Evolutionary conservation across 2,113 vertebrate genomes (phyloP).

Genomic region (Bungarus multicinctus): DNA sequence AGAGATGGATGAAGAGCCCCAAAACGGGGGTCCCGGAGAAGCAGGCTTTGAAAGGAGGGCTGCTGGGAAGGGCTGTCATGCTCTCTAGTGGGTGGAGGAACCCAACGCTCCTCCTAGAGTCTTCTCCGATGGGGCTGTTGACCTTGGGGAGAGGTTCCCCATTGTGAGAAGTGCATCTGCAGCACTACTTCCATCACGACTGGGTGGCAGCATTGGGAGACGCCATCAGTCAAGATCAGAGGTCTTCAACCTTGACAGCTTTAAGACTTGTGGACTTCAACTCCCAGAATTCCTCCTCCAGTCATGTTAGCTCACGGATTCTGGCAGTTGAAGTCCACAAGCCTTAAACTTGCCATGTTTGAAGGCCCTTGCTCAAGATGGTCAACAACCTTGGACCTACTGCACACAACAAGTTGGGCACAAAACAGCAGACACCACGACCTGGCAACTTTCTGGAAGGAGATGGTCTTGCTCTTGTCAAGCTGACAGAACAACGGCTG

Average conservation of each 20-base stretch:
- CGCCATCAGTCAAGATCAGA: neutral
- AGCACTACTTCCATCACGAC: neutral
- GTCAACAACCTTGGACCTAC: neutral
- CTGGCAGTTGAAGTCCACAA: too few species aligned
- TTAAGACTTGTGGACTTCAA: too few species aligned
- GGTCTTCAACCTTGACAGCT: too few species aligned
- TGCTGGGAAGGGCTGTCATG: neutral
- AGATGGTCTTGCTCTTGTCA: neutral
- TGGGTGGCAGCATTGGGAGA: neutral
- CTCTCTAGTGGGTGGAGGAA: neutral
- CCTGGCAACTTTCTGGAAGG: neutral
- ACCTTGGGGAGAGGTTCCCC: neutral
- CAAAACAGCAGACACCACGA: neutral
- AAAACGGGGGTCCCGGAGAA: neutral
- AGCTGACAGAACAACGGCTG: neutral
- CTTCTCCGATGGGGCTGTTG: neutral
- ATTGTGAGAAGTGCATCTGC: neutral
- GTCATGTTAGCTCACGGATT: too few species aligned
- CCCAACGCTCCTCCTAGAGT: neutral
- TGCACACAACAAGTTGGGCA: neutral
- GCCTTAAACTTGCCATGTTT: too few species aligned
- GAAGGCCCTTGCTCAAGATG: neutral
- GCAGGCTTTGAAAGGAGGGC: neutral
- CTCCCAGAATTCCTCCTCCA: too few species aligned
- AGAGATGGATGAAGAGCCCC: neutral